Base-by-base conservation (phyloP, 2,113 vertebrate species). In the Oceanites oceanicus region DNA sequence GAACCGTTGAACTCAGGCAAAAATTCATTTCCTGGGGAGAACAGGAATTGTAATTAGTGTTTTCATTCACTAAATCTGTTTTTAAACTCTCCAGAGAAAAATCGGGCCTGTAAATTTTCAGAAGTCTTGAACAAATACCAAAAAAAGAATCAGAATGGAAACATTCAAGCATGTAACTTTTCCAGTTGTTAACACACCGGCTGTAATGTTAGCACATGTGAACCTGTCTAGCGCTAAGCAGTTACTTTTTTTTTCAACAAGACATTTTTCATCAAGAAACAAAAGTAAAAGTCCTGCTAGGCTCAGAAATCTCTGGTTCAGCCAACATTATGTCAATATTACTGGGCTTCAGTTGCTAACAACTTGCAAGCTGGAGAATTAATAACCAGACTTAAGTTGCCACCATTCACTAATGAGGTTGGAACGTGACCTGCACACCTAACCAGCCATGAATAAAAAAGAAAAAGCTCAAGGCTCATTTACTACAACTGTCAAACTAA, bases 331-430 rank as follows among this genome's bases (percentile, higher is more conserved):
- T 71, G 71, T 61, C 82, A 96, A 63, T 86, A 95, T 63, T 80
- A 77, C 56, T 93, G 36, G 84, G 65, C 87, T 95, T 92, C 62
- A 32, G 58, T 82, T 94, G 77, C 84, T 90, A 92, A 93, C 49
- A 84, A 77, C 81, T 95, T 90, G 56, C 82, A 89, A 90, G 67
- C 47, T 94, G 72, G 68, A 94, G 72, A 96, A 97, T 96, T 92
- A 96, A 96, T 96, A 95, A 90, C 82, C 81, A 88, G 75, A 78
- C 61, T 88, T 94, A 80, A 77, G 79, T 95, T 94, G 90, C 90
- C 78, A 80, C 81, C 68, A 38, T 78, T 90, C 29, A 2, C 75
- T 97, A 97, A 96, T 94, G 94, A 97, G 74, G 67, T 59, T 93
- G 88, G 52, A 93, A 97, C 32, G 27, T 96, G 92, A 96, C 75